Conservation (phyloP, 2,113 vertebrate genomes). For the Nycticorax nycticorax region DNA sequence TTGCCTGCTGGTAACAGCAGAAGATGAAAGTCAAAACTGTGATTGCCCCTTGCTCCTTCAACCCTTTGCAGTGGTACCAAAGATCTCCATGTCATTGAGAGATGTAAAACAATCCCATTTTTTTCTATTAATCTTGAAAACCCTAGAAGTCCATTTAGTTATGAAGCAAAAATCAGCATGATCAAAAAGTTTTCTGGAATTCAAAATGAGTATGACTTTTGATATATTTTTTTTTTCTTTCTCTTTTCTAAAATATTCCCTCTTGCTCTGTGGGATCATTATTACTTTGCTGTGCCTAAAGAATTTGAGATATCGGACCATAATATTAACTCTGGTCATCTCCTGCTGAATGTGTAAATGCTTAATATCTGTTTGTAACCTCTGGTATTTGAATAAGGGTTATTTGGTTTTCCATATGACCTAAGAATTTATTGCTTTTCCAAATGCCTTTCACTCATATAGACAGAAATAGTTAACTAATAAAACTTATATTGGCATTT, state of each 20-base stretch:
- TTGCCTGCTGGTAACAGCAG: background rate
- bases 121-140: background rate
- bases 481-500: background rate
- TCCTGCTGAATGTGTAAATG: background rate
- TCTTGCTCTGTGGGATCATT: background rate
- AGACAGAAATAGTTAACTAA: background rate
- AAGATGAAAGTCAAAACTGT: background rate
- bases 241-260: background rate
- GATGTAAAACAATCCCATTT: background rate
- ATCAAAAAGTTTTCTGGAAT: background rate
- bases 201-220: background rate
- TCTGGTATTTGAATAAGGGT: background rate
- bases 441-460: background rate
- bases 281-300: background rate
- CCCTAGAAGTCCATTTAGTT: background rate
- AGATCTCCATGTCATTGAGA: background rate
- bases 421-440: background rate
- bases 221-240: background rate
- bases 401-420: background rate
- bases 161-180: background rate
- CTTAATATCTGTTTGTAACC: background rate
- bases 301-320: background rate
- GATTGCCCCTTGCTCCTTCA: background rate
- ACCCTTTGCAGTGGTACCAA: background rate
- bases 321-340: background rate